Evolutionary conservation across 2,797 vertebrate genomes (phyloP).

Genomic region (Harpagifer antarcticus): DNA sequence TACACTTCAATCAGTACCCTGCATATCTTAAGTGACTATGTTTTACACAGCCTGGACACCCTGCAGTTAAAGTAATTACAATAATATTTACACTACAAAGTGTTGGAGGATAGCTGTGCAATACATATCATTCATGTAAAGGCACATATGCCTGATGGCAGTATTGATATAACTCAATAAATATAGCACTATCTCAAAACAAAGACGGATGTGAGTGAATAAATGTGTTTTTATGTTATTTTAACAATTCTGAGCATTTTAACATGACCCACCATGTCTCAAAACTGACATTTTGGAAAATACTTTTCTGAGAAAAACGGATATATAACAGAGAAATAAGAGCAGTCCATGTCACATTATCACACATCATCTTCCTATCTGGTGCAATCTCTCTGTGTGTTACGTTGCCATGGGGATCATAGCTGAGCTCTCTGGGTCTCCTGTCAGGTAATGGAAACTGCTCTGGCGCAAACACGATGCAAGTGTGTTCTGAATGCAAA

Average conservation of each 20-base stretch:
- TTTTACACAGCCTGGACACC: slow-evolving; percentile 29
- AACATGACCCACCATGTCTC: not conserved
- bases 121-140: slow-evolving; percentile 28
- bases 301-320: not conserved
- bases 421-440: slow-evolving; percentile 43
- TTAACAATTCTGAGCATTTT: not conserved
- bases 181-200: slow-evolving; percentile 3
- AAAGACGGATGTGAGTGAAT: not conserved
- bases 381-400: slow-evolving; percentile 49
- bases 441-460: slow-evolving; percentile 73
- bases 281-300: not conserved
- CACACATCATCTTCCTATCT: slow-evolving; percentile 53
- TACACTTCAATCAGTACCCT: slow-evolving; percentile 30
- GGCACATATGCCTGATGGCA: slow-evolving; percentile 29
- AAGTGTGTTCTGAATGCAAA: slow-evolving; percentile 68
- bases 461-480: slow-evolving; percentile 57
- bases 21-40: slow-evolving; percentile 28
- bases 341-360: slow-evolving; percentile 43
- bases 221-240: not conserved
- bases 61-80: slow-evolving; percentile 46
- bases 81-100: slow-evolving; percentile 52
- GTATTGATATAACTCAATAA: not conserved
- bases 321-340: slow-evolving; percentile 15
- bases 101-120: slow-evolving; percentile 18
- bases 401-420: slow-evolving; percentile 57